These are phyloP conservation scores for Perca schrenkii DNA, from an alignment of 2,113 vertebrate species.

Conservation along the genomic window DNA sequence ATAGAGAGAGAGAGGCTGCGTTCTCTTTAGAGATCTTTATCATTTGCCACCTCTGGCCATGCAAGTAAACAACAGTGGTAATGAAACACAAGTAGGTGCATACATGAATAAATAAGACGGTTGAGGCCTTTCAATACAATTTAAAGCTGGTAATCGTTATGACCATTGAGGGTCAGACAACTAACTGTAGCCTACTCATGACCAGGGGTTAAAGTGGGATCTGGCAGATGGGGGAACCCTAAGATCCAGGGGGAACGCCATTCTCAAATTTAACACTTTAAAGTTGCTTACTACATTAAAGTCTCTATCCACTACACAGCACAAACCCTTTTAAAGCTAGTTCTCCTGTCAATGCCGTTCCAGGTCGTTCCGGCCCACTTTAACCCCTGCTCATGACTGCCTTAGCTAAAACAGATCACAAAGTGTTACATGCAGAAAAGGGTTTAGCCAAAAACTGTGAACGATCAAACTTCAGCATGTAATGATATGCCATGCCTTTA, in stretches of 20 bases:
- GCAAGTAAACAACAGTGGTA: constrained; percentile 69
- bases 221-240: too few relatives aligned
- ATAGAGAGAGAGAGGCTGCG: constrained; percentile 12
- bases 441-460: not conserved
- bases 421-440: constrained; percentile 11
- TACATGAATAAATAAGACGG: constrained; percentile 74
- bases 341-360: too few relatives aligned
- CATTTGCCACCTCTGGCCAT: constrained; percentile 71
- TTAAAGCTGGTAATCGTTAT: constrained; percentile 45
- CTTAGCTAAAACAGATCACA: constrained; percentile 17
- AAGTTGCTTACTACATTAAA: too few relatives aligned
- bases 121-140: constrained; percentile 44
- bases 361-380: too few relatives aligned
- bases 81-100: constrained; percentile 72
- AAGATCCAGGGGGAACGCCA: too few relatives aligned
- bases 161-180: constrained; percentile 26
- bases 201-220: not conserved
- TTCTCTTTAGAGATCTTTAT: constrained; percentile 71
- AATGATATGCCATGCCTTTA: not conserved
- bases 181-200: constrained; percentile 18
- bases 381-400: too few relatives aligned
- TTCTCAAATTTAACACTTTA: too few relatives aligned
- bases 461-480: not conserved
- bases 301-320: too few relatives aligned
- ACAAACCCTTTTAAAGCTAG: too few relatives aligned